phyloP scores from a whole-genome alignment of 2,797 vertebrate species.

The Protonibea diacanthus region DNA sequence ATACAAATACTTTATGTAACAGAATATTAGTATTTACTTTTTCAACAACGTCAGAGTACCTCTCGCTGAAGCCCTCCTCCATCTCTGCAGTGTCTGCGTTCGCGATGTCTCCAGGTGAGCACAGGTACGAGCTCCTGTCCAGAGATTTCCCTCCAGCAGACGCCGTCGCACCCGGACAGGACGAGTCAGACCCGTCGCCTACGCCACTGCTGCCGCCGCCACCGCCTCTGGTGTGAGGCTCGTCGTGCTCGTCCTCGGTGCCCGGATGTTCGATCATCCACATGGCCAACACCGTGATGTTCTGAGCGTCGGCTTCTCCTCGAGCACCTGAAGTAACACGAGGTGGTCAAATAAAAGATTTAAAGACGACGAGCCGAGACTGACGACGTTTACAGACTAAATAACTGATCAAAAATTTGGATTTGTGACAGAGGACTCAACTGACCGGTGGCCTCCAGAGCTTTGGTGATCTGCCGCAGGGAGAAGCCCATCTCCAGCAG shows the following conservation, averaged over 20 bases:
- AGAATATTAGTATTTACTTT: too few species aligned
- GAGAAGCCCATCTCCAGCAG: constrained; percentile 99
- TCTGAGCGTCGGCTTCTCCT: constrained; percentile 97
- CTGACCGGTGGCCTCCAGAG: constrained; percentile 96
- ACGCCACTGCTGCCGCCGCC: constrained; percentile 57
- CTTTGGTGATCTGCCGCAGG: constrained; percentile 96
- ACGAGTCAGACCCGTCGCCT: constrained; percentile 63
- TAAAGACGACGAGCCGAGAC: background rate
- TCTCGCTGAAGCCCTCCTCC: constrained; percentile 96
- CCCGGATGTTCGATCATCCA: constrained; percentile 99
- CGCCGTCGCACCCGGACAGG: constrained; percentile 83
- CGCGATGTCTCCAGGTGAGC: constrained; percentile 91
- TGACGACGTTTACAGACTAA: background rate
- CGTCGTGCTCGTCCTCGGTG: constrained; percentile 91
- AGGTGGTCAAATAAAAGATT: background rate
- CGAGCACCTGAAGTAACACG: constrained; percentile 86
- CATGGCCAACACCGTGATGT: constrained; percentile 98
- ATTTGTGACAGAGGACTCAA: background rate
- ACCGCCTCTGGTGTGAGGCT: constrained; percentile 81
- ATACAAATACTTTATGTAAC: too few species aligned
- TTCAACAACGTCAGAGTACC: constrained; percentile 75
- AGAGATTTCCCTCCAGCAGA: constrained; percentile 89
- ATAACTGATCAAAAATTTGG: too few species aligned
- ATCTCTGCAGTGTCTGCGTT: constrained; percentile 91
- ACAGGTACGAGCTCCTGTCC: constrained; percentile 88